Base-by-base conservation (phyloP, 2,888 invertebrate species). In the Drosophila fulvimacula region DNA sequence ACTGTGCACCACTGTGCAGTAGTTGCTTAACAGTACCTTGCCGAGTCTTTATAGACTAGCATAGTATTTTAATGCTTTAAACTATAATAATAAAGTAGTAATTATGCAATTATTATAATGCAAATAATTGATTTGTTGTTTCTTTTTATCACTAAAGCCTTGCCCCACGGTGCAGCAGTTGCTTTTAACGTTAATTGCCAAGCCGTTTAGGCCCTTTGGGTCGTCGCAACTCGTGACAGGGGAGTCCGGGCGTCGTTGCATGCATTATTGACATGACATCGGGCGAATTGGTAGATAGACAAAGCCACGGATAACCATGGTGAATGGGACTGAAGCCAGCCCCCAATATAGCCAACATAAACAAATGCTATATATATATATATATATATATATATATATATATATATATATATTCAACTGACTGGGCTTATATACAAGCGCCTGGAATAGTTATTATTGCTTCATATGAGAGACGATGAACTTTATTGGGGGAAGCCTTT, bases 241-340 rank as follows among this genome's bases (percentile, higher is more conserved):
- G 55, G 55, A 21, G n/a, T 34, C 38, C 32, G 17, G 39, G 32
- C n/a, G 41, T 21, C 56, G 55, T 88, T 68, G 90, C 87, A 86
- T 86, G 89, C 87, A 74, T 83, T 69, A 86, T 76, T 80, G 89
- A 73, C 89, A 83, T 75, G 84, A 73, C 89, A 79, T 69, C 77
- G 73, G 70, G 74, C 53, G 59, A 69, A 72, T 88, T 63, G 58
- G 58, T 63, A 86, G 90, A 90, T 89, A 90, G n/a, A 89, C 89
- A 89, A 89, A 71, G 52, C 42, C 51, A 11, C 71, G 63, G 87
- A 90, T 90, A 81, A 87, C 85, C 90, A 86, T 90, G 89, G 90
- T 78, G 87, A 85, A 86, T 76, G 62, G 62, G 70, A 67, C 71
- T 69, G 62, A 57, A 57, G 46, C 21, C 56, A 44, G 38, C 48